phyloP scores from a whole-genome alignment of 2,888 invertebrate species.

The Barypeithes pellucidus region DNA sequence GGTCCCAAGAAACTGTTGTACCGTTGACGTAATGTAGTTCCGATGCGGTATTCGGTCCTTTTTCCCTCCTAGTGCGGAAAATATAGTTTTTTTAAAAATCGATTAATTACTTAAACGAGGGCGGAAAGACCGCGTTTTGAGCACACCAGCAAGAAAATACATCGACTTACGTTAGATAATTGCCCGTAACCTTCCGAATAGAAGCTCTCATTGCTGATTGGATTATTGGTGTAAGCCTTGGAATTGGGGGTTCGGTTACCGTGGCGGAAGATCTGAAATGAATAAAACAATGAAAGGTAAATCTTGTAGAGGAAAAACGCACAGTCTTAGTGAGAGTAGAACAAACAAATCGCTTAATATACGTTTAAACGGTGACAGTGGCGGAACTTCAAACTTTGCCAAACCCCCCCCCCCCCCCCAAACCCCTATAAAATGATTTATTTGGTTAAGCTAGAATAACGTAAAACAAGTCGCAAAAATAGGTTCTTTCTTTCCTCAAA shows the following conservation, averaged over 20 bases:
- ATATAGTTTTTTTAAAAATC: not conserved
- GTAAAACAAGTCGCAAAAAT: no score
- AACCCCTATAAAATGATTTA: no score
- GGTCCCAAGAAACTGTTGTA: slow-evolving; percentile 76
- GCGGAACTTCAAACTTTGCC: no score
- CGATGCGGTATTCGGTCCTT: slow-evolving; percentile 76
- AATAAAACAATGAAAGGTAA: not conserved
- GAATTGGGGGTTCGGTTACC: slow-evolving; percentile 19
- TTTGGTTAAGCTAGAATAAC: no score
- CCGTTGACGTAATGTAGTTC: slow-evolving; percentile 75
- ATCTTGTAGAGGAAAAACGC: not conserved
- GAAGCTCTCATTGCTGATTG: slow-evolving; percentile 23
- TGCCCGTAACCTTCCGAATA: slow-evolving; percentile 38
- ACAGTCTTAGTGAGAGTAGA: no score
- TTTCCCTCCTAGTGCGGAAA: slow-evolving; percentile 70
- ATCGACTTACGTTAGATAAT: slow-evolving; percentile 31
- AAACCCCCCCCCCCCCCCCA: no score
- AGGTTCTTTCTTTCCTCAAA: no score
- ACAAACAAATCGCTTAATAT: no score
- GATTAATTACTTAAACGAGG: not conserved
- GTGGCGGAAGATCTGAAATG: slow-evolving; percentile 7
- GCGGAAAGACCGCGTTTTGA: not conserved
- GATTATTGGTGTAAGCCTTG: slow-evolving; percentile 22
- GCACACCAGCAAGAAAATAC: not conserved
- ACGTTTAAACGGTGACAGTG: no score